phyloP scores from a whole-genome alignment of 2,888 invertebrate species.

The Tetropium fuscum region DNA sequence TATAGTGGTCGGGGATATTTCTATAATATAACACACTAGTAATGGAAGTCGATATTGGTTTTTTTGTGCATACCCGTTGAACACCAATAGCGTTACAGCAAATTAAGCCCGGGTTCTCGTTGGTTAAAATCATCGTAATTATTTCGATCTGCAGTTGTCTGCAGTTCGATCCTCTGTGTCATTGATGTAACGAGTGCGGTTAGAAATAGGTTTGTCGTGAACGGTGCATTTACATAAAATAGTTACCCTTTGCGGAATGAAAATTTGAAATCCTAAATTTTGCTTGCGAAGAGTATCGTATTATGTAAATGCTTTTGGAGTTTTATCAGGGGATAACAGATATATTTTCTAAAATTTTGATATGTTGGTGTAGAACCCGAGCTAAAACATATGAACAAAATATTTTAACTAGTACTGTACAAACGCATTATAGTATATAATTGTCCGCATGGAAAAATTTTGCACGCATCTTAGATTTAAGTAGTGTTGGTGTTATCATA shows the following conservation, averaged over 20 bases:
- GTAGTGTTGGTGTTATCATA: too few species aligned
- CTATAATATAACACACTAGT: conserved; percentile 41
- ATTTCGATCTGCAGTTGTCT: too few species aligned
- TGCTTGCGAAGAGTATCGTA: too few species aligned
- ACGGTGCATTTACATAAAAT: not conserved
- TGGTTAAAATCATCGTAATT: conserved; percentile 2
- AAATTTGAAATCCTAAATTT: not conserved
- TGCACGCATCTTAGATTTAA: too few species aligned
- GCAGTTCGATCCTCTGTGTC: conserved; percentile 9
- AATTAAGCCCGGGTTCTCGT: conserved; percentile 44
- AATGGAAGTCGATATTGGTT: conserved; percentile 60
- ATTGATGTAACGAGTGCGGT: conserved; percentile 49
- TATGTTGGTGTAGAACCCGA: conserved; percentile 31
- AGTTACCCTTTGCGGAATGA: not conserved
- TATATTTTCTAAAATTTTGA: conserved; percentile 26
- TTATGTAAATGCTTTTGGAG: not conserved
- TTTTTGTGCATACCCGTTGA: conserved; percentile 59
- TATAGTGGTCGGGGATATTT: conserved; percentile 61
- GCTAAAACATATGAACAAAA: conserved; percentile 22
- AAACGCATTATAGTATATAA: conserved; percentile 9
- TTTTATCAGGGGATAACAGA: not conserved
- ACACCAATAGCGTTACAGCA: conserved; percentile 52
- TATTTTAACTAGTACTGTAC: conserved; percentile 28
- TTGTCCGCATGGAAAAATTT: conserved; percentile 6
- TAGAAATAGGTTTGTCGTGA: conserved; percentile 3